Evolutionary conservation across 1,140 invertebrate genomes (phyloP).

Genomic region (Elymnias hypermnestra): DNA sequence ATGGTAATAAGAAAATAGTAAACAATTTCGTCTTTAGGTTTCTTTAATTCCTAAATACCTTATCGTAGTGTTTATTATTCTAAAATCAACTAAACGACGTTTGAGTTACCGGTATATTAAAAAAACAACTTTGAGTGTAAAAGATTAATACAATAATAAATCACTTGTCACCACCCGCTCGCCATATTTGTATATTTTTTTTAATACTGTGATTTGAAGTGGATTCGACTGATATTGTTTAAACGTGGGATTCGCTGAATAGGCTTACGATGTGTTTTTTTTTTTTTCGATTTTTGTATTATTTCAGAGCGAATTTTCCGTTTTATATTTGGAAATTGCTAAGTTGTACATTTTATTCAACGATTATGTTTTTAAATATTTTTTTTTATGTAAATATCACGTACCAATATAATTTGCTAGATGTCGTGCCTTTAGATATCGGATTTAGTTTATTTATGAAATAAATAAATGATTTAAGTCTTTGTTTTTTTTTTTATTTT

Average conservation of each 20-base stretch:
- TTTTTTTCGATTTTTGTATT: slow-evolving; percentile 27
- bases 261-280: slow-evolving; percentile 28
- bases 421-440: slow-evolving; percentile 58
- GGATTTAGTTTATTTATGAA: slow-evolving; percentile 69
- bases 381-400: slow-evolving; percentile 64
- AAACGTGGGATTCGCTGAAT: slow-evolving; percentile 12
- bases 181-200: slow-evolving; percentile 27
- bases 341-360: slow-evolving; percentile 69
- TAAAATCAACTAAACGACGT: too few species aligned
- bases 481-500: slow-evolving; percentile 50
- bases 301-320: slow-evolving; percentile 24
- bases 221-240: slow-evolving; percentile 44
- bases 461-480: slow-evolving; percentile 58
- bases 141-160: too few species aligned
- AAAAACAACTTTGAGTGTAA: too few species aligned
- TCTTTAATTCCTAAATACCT: too few species aligned
- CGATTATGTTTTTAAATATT: slow-evolving; percentile 29
- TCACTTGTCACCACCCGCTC: slow-evolving; percentile 10
- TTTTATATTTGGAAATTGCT: slow-evolving; percentile 32
- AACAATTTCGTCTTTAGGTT: too few species aligned
- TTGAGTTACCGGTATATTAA: too few species aligned
- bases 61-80: too few species aligned
- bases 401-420: slow-evolving; percentile 56
- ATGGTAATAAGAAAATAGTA: too few species aligned
- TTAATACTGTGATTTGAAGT: slow-evolving; percentile 43